Base-by-base conservation (phyloP, 2,797 vertebrate genomes). In the Meriones psammophilus region DNA sequence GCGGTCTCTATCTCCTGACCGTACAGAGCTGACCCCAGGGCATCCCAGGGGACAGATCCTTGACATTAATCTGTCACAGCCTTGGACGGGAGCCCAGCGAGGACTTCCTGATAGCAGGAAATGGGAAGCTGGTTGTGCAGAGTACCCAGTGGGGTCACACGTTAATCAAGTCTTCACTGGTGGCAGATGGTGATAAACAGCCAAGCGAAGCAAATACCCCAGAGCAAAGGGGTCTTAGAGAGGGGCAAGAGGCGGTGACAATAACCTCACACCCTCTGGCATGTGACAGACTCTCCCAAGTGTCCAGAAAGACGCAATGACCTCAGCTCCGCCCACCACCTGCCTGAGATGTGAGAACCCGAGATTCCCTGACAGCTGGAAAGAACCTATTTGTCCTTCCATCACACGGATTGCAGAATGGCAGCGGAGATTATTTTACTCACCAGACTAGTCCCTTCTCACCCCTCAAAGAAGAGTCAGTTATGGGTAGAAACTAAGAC, bases 401-500 rank as follows among this genome's bases (percentile, higher is more conserved):
- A 14, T 15, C 18, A 2, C 14, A 12, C 66, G 36, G 26, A 13
- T 92, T 68, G 54, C 20, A 62, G n/a, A 84, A 76, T 58, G 42
- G 10, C 56, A 58, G 58, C 1, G 30, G 6, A 33, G 5, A 26
- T 4, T 74, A 30, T 92, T 83, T 30, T 28, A 20, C 78, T 85
- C 50, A 74, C 28, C 62, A 69, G n/a, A 80, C 20, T 15, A 77
- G 56, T 58, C 33, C 1, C n/a, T 76, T n/a, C 39, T 50, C 58
- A 66, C 60, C 71, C 73, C 73, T 74, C 56, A 24, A 91, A 94
- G 68, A 95, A 76, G 66, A 93, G 36, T 77, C 94, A 91, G 62
- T 3, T 17, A 81, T 71, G 83, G 30, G 42, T 26, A 33, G 92
- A 89, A 94, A 88, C 20, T 28, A 24, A 89, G 80, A n/a, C 30